Conservation (phyloP, 2,113 vertebrate species). For the Ptyas mucosa region DNA sequence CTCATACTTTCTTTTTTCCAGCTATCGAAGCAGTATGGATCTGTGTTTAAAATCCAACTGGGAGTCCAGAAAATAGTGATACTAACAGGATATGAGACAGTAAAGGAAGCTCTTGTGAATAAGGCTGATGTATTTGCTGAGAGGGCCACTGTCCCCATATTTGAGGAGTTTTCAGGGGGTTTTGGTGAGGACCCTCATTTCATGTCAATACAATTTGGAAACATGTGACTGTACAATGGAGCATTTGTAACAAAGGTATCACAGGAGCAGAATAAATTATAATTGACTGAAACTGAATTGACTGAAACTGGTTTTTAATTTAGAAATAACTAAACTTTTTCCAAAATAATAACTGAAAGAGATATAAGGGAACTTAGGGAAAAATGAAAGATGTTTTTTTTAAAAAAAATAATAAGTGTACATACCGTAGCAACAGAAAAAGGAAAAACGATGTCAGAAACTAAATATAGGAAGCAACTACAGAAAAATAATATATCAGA, state of each 20-base stretch:
- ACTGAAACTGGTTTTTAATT: not conserved
- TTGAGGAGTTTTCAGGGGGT: not conserved
- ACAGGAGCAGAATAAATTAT: not conserved
- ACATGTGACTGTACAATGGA: not conserved
- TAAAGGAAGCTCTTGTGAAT: not conserved
- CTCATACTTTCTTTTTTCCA: not conserved
- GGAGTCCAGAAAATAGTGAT: not conserved
- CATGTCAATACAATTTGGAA: not conserved
- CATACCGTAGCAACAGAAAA: not conserved
- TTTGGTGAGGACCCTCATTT: not conserved
- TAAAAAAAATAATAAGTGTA: not conserved
- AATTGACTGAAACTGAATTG: not conserved
- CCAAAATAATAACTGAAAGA: not conserved
- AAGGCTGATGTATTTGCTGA: not conserved
- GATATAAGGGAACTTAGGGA: not conserved
- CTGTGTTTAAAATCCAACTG: not conserved
- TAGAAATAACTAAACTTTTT: not conserved
- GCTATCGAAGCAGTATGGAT: not conserved
- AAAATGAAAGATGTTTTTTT: not conserved
- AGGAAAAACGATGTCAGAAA: not conserved
- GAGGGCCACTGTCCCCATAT: not conserved
- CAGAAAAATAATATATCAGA: not conserved
- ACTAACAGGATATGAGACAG: not conserved
- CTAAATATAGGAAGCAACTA: not conserved
- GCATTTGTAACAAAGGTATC: not conserved